Evolutionary conservation across 2,797 vertebrate species (phyloP).

Genomic region (Galaxias olidus): DNA sequence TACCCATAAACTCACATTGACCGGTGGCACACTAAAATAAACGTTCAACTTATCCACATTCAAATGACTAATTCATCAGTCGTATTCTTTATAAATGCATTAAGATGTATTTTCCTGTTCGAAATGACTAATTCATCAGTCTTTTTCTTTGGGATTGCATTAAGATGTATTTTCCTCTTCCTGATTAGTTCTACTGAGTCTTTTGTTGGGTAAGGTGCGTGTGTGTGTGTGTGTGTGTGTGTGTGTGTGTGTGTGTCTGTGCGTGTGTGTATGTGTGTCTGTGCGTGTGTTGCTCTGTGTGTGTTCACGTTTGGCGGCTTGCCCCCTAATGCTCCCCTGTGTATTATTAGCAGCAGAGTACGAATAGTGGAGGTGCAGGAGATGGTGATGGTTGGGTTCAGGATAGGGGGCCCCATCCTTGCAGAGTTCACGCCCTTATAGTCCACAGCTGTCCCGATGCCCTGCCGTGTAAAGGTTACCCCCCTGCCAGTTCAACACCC

Average conservation of each 20-base stretch:
- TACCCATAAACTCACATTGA: too few relatives aligned
- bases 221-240: background rate
- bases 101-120: too few relatives aligned
- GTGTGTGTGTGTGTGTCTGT: conserved; percentile 4
- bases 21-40: too few relatives aligned
- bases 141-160: too few relatives aligned
- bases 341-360: conserved; percentile 50
- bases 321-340: conserved; percentile 15
- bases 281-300: conserved; percentile 6
- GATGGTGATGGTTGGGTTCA: background rate
- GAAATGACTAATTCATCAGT: too few relatives aligned
- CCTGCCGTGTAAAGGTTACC: too few relatives aligned
- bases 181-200: background rate
- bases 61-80: too few relatives aligned
- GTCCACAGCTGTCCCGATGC: background rate
- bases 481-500: too few relatives aligned
- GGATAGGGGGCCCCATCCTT: conserved; percentile 26
- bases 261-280: conserved; percentile 14
- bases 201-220: background rate
- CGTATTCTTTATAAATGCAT: too few relatives aligned
- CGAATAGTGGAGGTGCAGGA: conserved; percentile 38
- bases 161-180: too few relatives aligned
- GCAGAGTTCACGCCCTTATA: conserved; percentile 44
- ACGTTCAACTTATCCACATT: too few relatives aligned
- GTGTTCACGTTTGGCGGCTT: conserved; percentile 31